Conservation (phyloP, 2,888 invertebrate genomes). For the Agrilus biguttatus region DNA sequence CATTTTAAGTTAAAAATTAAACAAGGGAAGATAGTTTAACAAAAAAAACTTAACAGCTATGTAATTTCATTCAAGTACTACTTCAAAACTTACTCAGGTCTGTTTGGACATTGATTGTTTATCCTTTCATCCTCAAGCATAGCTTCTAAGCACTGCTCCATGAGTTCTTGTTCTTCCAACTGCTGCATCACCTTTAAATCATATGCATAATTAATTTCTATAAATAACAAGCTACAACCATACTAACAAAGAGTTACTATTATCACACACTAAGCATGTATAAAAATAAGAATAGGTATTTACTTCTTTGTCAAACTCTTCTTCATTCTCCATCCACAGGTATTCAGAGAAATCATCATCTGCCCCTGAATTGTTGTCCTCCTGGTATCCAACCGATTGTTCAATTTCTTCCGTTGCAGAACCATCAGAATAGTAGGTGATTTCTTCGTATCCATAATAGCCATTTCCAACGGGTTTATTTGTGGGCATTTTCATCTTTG, state of each 20-base stretch:
- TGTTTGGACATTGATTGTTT: slow-evolving; percentile 26
- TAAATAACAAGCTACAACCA: no score
- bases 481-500: slow-evolving; percentile 26
- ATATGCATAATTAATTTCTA: slow-evolving; percentile 4
- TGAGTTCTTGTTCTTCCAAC: slow-evolving; percentile 72
- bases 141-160: slow-evolving; percentile 77
- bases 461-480: slow-evolving; percentile 23
- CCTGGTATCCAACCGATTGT: slow-evolving; percentile 20
- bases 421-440: slow-evolving; percentile 18
- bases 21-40: neutral
- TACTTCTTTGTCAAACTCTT: slow-evolving; percentile 85
- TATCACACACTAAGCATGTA: slow-evolving; percentile 2
- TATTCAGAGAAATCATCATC: slow-evolving; percentile 77
- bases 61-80: neutral
- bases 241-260: no score
- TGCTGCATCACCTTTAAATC: slow-evolving; percentile 61
- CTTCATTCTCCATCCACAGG: slow-evolving; percentile 91
- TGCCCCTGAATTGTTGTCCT: slow-evolving; percentile 31
- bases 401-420: slow-evolving; percentile 13
- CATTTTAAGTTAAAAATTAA: neutral
- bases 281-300: slow-evolving; percentile 5
- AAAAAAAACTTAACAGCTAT: neutral
- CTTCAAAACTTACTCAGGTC: slow-evolving; percentile 11
- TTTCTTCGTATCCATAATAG: slow-evolving; percentile 23
- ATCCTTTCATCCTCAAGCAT: slow-evolving; percentile 63